Conservation (phyloP, 1,140 invertebrate genomes). For the Linepithema humile region DNA sequence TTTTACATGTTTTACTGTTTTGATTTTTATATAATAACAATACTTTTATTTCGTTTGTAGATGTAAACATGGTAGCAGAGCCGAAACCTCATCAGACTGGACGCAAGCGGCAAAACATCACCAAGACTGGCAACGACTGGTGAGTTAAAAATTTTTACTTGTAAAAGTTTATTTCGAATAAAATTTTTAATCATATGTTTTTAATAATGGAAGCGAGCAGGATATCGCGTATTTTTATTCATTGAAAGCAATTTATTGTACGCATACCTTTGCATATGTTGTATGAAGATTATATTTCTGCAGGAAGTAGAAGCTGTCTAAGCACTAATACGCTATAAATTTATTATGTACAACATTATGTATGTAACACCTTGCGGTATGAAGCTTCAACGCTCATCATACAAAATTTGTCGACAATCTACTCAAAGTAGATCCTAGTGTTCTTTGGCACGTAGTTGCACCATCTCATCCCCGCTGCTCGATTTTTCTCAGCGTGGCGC, state of each 20-base stretch:
- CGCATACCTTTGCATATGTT: not conserved
- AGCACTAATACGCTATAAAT: not conserved
- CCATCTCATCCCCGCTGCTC: slow-evolving; percentile 38
- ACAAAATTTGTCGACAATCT: slow-evolving; percentile 38
- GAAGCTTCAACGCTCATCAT: not conserved
- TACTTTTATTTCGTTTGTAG: slow-evolving; percentile 82
- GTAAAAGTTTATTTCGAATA: not conserved
- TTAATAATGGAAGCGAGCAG: not conserved
- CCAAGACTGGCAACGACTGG: slow-evolving; percentile 93
- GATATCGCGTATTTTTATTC: not conserved
- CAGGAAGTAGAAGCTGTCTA: not conserved
- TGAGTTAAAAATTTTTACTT: slow-evolving; percentile 81
- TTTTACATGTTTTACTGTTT: not conserved
- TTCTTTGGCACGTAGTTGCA: slow-evolving; percentile 48
- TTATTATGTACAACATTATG: not conserved
- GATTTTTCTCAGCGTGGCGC: slow-evolving; percentile 58
- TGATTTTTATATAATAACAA: not conserved
- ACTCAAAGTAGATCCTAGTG: slow-evolving; percentile 30
- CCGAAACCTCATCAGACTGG: slow-evolving; percentile 93
- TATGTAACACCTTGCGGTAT: not conserved
- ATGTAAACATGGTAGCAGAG: slow-evolving; percentile 93
- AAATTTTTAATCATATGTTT: not conserved
- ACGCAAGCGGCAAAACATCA: slow-evolving; percentile 91
- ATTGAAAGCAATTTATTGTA: not conserved
- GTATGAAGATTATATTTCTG: slow-evolving; percentile 1